phyloP scores from a whole-genome alignment of 2,797 vertebrate species.

The Harpagifer antarcticus region DNA sequence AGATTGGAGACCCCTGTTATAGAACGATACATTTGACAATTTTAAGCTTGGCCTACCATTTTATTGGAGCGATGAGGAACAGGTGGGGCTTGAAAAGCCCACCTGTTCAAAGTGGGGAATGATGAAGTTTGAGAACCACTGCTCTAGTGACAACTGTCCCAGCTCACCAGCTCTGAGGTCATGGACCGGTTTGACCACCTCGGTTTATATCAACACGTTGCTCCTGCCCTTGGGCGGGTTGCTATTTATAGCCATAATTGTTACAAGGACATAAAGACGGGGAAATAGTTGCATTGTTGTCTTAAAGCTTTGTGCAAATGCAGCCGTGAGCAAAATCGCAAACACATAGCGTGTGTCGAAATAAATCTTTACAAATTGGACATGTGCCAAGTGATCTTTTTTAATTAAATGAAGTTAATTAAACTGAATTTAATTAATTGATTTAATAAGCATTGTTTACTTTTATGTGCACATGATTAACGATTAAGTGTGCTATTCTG shows the following conservation, averaged over 20 bases:
- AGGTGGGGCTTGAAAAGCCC: too few species aligned
- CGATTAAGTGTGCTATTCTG: not conserved
- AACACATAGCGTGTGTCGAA: not conserved
- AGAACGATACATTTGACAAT: too few species aligned
- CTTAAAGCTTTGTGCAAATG: slow-evolving; percentile 27
- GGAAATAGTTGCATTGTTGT: slow-evolving; percentile 34
- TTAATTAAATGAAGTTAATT: too few species aligned
- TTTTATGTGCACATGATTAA: not conserved
- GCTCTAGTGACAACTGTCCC: slow-evolving; percentile 50
- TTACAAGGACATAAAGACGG: slow-evolving; percentile 68
- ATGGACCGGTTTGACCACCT: slow-evolving; percentile 75
- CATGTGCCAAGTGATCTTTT: not conserved
- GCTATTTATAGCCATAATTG: slow-evolving; percentile 79
- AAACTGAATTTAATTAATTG: not conserved
- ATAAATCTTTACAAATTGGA: not conserved
- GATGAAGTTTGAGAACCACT: too few species aligned
- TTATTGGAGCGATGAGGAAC: too few species aligned
- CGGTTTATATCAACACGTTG: slow-evolving; percentile 65
- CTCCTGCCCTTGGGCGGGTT: slow-evolving; percentile 64
- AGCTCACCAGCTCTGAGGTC: slow-evolving; percentile 66
- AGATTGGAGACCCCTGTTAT: too few species aligned
- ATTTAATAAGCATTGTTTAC: not conserved
- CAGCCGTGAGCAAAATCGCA: not conserved
- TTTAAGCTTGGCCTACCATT: too few species aligned
- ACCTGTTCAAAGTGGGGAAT: too few species aligned